These are phyloP conservation scores for Scolopax mira DNA, from an alignment of 2,113 vertebrate species.

Conservation along the genomic window DNA sequence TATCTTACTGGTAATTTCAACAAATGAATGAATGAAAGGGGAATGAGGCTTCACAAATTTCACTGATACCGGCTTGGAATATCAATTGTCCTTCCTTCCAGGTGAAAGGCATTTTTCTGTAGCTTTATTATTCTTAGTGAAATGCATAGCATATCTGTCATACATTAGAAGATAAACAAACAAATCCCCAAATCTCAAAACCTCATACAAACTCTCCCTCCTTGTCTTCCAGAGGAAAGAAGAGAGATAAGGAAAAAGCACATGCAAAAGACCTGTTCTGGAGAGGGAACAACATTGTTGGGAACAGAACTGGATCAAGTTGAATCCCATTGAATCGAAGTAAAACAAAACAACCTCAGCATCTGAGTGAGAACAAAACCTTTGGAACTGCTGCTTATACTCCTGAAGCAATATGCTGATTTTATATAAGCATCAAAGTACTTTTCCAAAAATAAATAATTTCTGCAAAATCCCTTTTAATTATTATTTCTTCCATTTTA, in stretches of 20 bases:
- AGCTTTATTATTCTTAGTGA: background rate
- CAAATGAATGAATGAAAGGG: background rate
- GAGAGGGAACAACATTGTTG: background rate
- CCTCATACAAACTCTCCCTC: background rate
- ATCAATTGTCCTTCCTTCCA: background rate
- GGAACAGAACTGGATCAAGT: background rate
- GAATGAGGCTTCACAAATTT: background rate
- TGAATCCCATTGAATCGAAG: background rate
- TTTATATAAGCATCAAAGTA: background rate
- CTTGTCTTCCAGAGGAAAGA: background rate
- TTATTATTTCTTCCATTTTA: background rate
- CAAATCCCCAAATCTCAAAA: background rate
- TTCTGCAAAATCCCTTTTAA: background rate
- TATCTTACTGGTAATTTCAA: background rate
- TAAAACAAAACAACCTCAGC: background rate
- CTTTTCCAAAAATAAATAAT: background rate
- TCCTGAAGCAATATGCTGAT: background rate
- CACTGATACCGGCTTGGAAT: background rate
- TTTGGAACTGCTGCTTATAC: background rate
- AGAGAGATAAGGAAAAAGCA: background rate
- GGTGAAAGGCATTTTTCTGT: background rate
- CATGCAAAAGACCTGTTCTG: background rate
- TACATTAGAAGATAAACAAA: background rate
- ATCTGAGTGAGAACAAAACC: background rate
- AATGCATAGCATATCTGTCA: background rate